phyloP scores from a whole-genome alignment of 1,140 invertebrate genomes.

The Platyscapa corneri region DNA sequence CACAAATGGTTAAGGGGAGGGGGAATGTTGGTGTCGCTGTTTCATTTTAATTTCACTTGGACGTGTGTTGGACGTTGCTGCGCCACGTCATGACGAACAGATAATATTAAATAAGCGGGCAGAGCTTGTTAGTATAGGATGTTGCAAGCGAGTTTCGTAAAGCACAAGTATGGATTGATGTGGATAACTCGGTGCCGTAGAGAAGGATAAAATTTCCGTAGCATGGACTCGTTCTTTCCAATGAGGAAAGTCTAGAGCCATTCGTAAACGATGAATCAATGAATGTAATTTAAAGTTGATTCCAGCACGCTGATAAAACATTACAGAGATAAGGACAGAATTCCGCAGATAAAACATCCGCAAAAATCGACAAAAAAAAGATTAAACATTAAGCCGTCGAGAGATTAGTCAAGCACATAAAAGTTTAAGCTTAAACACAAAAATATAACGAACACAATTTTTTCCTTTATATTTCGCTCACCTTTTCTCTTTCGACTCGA shows the following conservation, averaged over 20 bases:
- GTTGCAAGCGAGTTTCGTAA: slow-evolving; percentile 20
- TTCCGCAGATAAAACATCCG: slow-evolving; percentile 12
- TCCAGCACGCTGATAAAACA: slow-evolving; percentile 32
- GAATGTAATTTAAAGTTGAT: slow-evolving; percentile 9
- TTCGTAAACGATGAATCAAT: slow-evolving; percentile 14
- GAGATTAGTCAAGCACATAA: slow-evolving; percentile 47
- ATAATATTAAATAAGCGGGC: slow-evolving; percentile 21
- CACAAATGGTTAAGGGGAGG: slow-evolving; percentile 6
- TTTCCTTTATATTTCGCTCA: slow-evolving; percentile 40
- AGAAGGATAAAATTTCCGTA: neutral
- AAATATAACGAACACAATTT: slow-evolving; percentile 34
- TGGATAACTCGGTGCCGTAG: neutral
- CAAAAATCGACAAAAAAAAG: neutral
- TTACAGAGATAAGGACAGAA: neutral
- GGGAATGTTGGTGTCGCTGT: slow-evolving; percentile 3
- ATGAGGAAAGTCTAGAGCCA: neutral
- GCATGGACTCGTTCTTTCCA: neutral
- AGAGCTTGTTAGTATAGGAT: slow-evolving; percentile 34
- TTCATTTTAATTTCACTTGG: slow-evolving; percentile 7
- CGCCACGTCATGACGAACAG: slow-evolving; percentile 26
- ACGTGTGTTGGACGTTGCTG: slow-evolving; percentile 5
- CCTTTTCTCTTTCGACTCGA: slow-evolving; percentile 55
- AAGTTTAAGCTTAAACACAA: slow-evolving; percentile 31
- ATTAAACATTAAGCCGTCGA: slow-evolving; percentile 33
- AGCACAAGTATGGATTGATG: slow-evolving; percentile 27